Conservation (phyloP, 2,797 vertebrate species). For the Acipenser oxyrinchus region DNA sequence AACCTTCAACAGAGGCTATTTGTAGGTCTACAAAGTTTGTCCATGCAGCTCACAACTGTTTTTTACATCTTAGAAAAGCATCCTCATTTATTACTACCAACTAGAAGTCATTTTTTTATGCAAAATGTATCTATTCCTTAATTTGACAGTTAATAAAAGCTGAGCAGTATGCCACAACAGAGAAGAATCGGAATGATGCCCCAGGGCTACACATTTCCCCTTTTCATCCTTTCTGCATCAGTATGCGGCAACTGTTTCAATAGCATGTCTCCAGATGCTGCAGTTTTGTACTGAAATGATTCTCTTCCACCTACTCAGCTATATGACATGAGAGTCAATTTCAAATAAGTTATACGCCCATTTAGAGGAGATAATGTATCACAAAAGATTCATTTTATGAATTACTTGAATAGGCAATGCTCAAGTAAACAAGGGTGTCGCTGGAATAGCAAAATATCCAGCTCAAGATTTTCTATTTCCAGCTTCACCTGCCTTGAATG, state of each 20-base stretch:
- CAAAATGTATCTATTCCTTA: conserved; percentile 38
- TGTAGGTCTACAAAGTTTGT: background rate
- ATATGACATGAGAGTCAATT: conserved; percentile 27
- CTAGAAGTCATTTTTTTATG: conserved; percentile 28
- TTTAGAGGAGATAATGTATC: conserved; percentile 38
- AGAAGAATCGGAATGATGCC: conserved; percentile 40
- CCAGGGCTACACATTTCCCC: conserved; percentile 41
- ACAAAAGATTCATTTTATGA: conserved; percentile 41
- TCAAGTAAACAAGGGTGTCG: conserved; percentile 39
- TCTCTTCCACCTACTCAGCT: conserved; percentile 25
- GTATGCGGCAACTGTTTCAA: conserved; percentile 34
- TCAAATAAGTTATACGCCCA: conserved; percentile 24
- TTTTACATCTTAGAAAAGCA: conserved; percentile 4
- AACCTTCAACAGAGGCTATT: background rate
- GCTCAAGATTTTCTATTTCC: background rate
- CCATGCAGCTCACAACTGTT: too few species aligned
- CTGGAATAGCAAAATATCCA: conserved; percentile 32
- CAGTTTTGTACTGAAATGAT: conserved; percentile 31
- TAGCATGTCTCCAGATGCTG: conserved; percentile 38
- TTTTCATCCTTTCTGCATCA: conserved; percentile 41
- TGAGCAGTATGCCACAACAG: conserved; percentile 39
- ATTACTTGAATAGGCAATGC: conserved; percentile 27
- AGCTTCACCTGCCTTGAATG: background rate
- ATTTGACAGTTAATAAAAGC: conserved; percentile 46
- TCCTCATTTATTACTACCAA: background rate